A percentile compares a stretch with the other conserved stretches of the same genome.
phyloP scores from a whole-genome alignment of 2,797 vertebrate species.

The Loris lydekkerianus region DNA sequence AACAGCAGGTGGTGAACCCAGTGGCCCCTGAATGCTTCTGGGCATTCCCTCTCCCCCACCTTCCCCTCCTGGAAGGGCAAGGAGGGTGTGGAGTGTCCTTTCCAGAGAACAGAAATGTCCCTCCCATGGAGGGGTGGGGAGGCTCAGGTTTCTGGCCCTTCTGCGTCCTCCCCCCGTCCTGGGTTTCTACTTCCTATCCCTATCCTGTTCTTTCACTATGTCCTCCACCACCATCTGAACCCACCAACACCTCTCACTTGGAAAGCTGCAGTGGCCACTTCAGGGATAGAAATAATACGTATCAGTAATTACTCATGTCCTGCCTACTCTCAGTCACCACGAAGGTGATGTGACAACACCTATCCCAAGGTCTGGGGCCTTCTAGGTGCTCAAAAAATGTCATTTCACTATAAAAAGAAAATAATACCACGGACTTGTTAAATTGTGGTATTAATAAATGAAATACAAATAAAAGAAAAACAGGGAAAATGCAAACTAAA shows the following conservation, averaged over 20 bases:
- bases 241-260: background rate
- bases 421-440: background rate
- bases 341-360: background rate
- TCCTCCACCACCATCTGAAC: background rate
- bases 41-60: too few relatives aligned
- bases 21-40: background rate
- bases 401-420: background rate
- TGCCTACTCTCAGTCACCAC: background rate
- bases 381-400: background rate
- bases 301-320: background rate
- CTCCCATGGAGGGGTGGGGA: rapidly evolving
- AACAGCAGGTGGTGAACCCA: background rate
- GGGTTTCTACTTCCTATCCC: background rate
- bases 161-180: rapidly evolving
- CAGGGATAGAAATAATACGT: background rate
- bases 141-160: background rate
- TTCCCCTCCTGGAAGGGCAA: background rate
- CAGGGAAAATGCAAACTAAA: background rate
- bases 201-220: too few relatives aligned
- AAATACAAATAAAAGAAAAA: background rate
- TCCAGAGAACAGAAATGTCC: background rate
- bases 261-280: background rate
- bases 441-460: background rate
- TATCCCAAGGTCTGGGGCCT: background rate
- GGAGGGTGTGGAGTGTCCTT: background rate